Conservation (phyloP, 2,797 vertebrate genomes). For the Brotula barbata region DNA sequence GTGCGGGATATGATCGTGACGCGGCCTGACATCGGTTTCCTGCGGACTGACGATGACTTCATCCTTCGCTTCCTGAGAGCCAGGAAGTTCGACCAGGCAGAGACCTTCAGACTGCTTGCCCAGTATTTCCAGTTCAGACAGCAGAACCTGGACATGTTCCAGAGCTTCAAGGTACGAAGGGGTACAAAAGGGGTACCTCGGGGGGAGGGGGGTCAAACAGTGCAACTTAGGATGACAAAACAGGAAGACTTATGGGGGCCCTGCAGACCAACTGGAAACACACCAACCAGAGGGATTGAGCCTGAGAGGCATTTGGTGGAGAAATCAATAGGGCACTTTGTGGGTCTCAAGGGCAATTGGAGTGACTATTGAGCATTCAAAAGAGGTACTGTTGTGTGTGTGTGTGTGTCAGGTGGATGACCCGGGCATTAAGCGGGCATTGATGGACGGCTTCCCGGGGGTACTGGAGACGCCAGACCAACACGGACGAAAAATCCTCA, state of each 20-base stretch:
- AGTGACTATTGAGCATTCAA: no score
- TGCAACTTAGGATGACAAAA: no score
- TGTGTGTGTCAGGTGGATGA: slow-evolving; percentile 76
- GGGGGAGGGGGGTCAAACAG: no score
- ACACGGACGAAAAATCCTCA: slow-evolving; percentile 95
- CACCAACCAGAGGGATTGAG: no score
- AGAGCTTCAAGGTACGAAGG: slow-evolving; percentile 90
- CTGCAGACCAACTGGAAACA: no score
- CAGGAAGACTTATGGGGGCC: no score
- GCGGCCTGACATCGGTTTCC: slow-evolving; percentile 95
- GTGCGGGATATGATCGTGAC: slow-evolving; percentile 99
- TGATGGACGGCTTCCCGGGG: slow-evolving; percentile 97
- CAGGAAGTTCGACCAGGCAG: slow-evolving; percentile 94
- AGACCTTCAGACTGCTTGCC: slow-evolving; percentile 94
- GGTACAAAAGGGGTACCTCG: no score
- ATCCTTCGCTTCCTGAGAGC: slow-evolving; percentile 95
- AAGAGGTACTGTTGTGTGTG: no score
- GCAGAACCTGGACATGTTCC: slow-evolving; percentile 99
- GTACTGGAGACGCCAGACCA: slow-evolving; percentile 94
- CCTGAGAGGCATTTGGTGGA: no score
- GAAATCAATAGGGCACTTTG: neutral
- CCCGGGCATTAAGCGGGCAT: slow-evolving; percentile 93
- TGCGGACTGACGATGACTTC: slow-evolving; percentile 97
- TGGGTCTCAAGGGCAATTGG: neutral
- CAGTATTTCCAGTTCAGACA: slow-evolving; percentile 98